Conservation (phyloP, 1,140 invertebrate species). For the Drosophila sp. region DNA sequence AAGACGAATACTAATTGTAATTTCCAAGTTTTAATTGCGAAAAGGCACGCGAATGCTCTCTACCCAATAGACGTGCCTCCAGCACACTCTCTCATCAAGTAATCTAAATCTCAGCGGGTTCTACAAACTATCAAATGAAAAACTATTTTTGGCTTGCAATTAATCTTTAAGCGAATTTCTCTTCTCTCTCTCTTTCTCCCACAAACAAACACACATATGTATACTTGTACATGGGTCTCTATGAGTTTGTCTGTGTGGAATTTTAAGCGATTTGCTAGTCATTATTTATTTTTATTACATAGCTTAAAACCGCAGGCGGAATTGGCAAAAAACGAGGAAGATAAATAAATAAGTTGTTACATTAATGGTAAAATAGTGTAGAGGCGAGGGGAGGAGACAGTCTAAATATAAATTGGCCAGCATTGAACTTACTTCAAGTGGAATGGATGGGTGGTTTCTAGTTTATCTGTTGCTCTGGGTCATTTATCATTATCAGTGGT, state of each 20-base stretch:
- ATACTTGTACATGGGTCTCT: slow-evolving; percentile 8
- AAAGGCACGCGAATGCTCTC: slow-evolving; percentile 59
- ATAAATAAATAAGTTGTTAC: slow-evolving; percentile 48
- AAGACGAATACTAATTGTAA: slow-evolving; percentile 22
- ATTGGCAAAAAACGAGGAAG: slow-evolving; percentile 1
- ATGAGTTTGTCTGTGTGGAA: slow-evolving; percentile 51
- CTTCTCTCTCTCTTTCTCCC: no score
- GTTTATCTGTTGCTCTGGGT: slow-evolving; percentile 27
- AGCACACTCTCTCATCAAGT: slow-evolving; percentile 32
- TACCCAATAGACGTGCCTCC: slow-evolving; percentile 19
- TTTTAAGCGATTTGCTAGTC: slow-evolving; percentile 76
- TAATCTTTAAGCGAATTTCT: slow-evolving; percentile 48
- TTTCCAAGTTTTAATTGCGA: slow-evolving; percentile 54
- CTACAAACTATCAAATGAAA: slow-evolving; percentile 31
- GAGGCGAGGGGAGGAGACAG: slow-evolving; percentile 47
- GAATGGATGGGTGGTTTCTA: background rate
- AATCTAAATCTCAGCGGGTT: slow-evolving; percentile 51
- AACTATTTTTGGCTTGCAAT: slow-evolving; percentile 65
- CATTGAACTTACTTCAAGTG: slow-evolving; percentile 61
- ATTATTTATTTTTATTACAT: slow-evolving; percentile 68
- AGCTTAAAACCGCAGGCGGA: background rate
- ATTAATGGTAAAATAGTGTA: slow-evolving; percentile 39
- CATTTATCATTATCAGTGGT: slow-evolving; percentile 72
- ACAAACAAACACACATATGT: no score
- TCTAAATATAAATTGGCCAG: slow-evolving; percentile 57